Evolutionary conservation across 2,888 invertebrate genomes (phyloP).

Genomic region (Rugalucina vietnamica): DNA sequence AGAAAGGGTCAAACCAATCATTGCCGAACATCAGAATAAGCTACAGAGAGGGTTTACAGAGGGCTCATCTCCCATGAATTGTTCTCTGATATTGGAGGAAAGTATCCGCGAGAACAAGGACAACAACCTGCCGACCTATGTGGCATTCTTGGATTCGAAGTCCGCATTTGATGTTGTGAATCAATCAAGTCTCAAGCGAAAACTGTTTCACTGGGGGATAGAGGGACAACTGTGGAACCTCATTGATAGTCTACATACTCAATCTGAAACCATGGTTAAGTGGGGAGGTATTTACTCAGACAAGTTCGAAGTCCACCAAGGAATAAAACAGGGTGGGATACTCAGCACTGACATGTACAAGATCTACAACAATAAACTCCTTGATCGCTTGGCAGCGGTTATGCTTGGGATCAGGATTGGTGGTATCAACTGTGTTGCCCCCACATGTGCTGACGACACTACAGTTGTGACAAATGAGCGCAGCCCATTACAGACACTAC

Average conservation of each 20-base stretch:
- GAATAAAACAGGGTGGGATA: conserved; percentile 23
- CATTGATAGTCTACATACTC: conserved; percentile 11
- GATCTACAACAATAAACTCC: conserved; percentile 23
- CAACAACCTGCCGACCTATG: neutral
- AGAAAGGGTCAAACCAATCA: neutral
- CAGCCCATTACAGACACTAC: neutral
- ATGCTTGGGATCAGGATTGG: neutral
- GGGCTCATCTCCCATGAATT: conserved; percentile 9
- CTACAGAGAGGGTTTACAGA: conserved; percentile 28
- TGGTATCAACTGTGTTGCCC: neutral
- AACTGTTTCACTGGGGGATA: conserved; percentile 9
- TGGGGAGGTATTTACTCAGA: conserved; percentile 5
- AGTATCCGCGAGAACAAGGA: conserved; percentile 6
- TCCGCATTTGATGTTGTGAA: conserved; percentile 34
- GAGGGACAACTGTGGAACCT: conserved; percentile 13
- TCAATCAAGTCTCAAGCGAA: conserved; percentile 24
- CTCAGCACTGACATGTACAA: conserved; percentile 25
- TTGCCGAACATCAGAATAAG: conserved; percentile 9
- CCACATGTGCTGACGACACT: neutral
- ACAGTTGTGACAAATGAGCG: neutral
- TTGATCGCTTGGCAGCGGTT: neutral
- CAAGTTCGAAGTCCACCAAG: neutral
- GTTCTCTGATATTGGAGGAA: conserved; percentile 27
- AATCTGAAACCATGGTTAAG: neutral
- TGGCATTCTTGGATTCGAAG: conserved; percentile 28